Evolutionary conservation across 2,797 vertebrate species (phyloP).

Genomic region (Enteromius viviparus): DNA sequence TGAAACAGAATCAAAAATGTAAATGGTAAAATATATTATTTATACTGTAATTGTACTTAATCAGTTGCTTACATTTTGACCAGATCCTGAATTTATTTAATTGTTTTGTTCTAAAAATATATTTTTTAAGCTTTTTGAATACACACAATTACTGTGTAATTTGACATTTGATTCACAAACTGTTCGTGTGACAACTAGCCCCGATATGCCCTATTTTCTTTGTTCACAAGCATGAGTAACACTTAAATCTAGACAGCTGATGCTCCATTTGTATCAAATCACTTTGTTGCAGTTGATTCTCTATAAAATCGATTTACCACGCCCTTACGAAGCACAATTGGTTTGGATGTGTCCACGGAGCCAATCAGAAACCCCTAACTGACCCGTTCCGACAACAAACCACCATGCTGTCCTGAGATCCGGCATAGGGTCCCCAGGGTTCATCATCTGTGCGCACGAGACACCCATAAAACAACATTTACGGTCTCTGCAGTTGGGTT

Average conservation of each 20-base stretch:
- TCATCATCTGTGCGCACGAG: conserved; percentile 18
- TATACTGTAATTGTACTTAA: not conserved
- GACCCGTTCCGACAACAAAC: conserved; percentile 42
- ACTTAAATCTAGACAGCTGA: conserved; percentile 9
- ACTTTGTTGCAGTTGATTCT: conserved; percentile 24
- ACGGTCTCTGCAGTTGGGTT: not conserved
- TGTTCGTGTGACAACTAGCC: not conserved
- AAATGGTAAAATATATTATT: not conserved
- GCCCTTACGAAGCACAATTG: conserved; percentile 47
- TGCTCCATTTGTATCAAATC: conserved; percentile 16
- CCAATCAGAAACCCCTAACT: conserved; percentile 49
- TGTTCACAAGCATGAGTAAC: not conserved
- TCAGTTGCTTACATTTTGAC: not conserved
- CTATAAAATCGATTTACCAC: conserved; percentile 34
- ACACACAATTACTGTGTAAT: not conserved
- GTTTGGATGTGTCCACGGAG: conserved; percentile 46
- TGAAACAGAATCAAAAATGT: not conserved
- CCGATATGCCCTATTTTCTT: not conserved
- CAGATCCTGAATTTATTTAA: not conserved
- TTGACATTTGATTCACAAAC: not conserved
- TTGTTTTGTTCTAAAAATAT: not conserved
- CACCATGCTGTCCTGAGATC: conserved; percentile 9
- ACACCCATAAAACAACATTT: not conserved
- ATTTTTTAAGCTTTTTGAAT: not conserved
- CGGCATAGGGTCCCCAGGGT: not conserved